Evolutionary conservation across 2,888 invertebrate genomes (phyloP).

Genomic region (Phragmatobia fuliginosa): DNA sequence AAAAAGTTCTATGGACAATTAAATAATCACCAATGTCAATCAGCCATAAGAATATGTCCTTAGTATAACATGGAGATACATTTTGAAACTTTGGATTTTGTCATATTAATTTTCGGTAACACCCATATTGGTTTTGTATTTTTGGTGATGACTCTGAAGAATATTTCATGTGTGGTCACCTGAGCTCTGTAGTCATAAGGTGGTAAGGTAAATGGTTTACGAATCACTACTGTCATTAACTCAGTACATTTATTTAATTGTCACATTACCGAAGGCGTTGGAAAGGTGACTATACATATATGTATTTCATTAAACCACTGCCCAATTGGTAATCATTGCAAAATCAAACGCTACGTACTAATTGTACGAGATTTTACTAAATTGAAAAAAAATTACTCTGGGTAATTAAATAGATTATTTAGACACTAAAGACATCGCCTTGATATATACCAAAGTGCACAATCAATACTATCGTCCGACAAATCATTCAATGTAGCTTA

Average conservation of each 20-base stretch:
- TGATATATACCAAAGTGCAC: neutral
- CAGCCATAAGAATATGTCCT: too few relatives aligned
- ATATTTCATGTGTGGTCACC: too few relatives aligned
- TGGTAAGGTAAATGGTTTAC: too few relatives aligned
- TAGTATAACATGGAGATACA: too few relatives aligned
- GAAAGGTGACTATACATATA: neutral
- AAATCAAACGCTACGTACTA: too few relatives aligned
- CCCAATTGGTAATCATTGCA: neutral
- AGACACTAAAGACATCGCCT: neutral
- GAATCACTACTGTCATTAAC: neutral
- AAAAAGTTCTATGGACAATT: too few relatives aligned
- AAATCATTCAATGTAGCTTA: constrained; percentile 39
- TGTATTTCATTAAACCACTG: neutral
- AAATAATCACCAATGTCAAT: too few relatives aligned
- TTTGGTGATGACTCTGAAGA: too few relatives aligned
- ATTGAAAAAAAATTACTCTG: neutral
- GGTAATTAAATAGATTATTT: neutral
- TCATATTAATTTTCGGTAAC: neutral
- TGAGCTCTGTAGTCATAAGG: neutral
- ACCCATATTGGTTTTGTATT: neutral
- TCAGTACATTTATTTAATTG: neutral
- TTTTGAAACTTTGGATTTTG: too few relatives aligned
- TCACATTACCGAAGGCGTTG: too few relatives aligned
- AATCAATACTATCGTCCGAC: constrained; percentile 32
- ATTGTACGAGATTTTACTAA: too few relatives aligned